Evolutionary conservation across 53 echinoderm and acorn worm genomes (phyloP).

Genomic region (Zoroaster sp.): DNA sequence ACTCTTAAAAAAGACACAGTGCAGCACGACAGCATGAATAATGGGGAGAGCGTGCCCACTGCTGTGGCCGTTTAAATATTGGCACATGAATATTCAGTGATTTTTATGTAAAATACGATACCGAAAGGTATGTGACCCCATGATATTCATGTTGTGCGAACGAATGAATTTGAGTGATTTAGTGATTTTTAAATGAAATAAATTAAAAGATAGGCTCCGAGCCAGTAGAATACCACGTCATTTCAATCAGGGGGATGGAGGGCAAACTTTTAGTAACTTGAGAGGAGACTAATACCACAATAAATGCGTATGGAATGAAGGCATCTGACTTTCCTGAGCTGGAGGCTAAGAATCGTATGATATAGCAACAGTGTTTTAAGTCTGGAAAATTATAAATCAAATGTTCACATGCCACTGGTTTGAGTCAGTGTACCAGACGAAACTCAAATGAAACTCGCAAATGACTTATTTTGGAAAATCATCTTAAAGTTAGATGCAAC

Average conservation of each 20-base stretch:
- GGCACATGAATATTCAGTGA: background rate
- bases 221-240: background rate
- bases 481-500: no score
- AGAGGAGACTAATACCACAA: no score
- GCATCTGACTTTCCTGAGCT: no score
- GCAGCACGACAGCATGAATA: slow-evolving; percentile 48
- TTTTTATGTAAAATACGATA: slow-evolving; percentile 12
- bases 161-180: slow-evolving; percentile 10
- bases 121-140: background rate
- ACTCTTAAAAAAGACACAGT: slow-evolving; percentile 18
- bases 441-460: no score
- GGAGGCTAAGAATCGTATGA: no score
- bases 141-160: background rate
- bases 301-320: no score
- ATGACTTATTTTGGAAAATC: no score
- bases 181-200: background rate
- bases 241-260: background rate
- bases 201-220: background rate
- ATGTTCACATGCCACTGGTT: no score
- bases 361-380: no score
- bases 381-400: no score
- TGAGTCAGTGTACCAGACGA: no score
- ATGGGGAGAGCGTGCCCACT: slow-evolving; percentile 23
- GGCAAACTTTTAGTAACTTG: no score
- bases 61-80: background rate